Base-by-base conservation (phyloP, 2,797 vertebrate genomes). In the Parauchenoglanis ngamensis region DNA sequence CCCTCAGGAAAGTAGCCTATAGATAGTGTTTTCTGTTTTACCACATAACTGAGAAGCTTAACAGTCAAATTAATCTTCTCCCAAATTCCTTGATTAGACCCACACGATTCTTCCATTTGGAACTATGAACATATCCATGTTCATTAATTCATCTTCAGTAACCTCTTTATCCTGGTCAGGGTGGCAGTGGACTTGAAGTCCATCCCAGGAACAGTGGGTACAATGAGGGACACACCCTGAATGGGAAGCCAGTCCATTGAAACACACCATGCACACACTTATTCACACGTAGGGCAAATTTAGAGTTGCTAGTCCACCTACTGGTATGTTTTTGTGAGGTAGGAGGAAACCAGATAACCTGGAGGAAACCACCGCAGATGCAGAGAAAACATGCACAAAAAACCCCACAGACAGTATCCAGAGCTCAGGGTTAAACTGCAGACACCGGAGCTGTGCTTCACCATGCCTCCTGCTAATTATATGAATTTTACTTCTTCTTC, bases 161-260 rank as follows among this genome's bases (percentile, higher is more conserved):
- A 61, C 21, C 11, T 80, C 35, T 44, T 46, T 46, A 25, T 49
- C 40, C 79, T 81, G 79, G 40, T 28, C 79, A 81, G 13, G 35
- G 6, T 81, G 79, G 40, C 79, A 81, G 61, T 67, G 44, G 35
- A 83, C 52, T 46, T 83, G 46, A 46, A 83, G 40, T 11, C 54
- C 59, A 13, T 79, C 54, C 28, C 63, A 54, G 19, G n/a, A 68
- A 68, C 46, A 68, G 81, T 68, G n/a, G 46, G 49, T n/a, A 4
- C n/a, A 21, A 68, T n/a, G 61, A 63, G 54, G 15, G 81, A 68
- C 81, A 83, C 81, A 83, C 81, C 81, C 63, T 35, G 10, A 67
- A 83, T 31, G 44, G 63, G 46, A 68, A 19, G 23, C 57, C 35
- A 19, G 46, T 31, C n/a, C n/a, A 19, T 68, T 17, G n/a, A 67